Conservation (phyloP, 2,888 invertebrate genomes). For the Caenorhabditis sulstoni region DNA sequence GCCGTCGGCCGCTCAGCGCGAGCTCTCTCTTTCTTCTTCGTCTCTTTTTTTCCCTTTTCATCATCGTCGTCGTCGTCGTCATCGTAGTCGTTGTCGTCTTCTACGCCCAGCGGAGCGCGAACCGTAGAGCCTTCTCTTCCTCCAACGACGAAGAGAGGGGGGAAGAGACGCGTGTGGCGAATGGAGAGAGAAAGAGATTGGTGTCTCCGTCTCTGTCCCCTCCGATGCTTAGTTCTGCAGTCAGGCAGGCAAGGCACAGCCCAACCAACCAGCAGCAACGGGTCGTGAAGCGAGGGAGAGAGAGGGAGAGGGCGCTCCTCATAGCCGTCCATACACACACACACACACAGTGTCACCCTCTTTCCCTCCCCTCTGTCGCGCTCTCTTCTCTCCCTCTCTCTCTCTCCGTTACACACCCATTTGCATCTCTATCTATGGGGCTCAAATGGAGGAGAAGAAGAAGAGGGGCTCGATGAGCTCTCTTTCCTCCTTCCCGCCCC, state of each 20-base stretch:
- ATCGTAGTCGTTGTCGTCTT: neutral
- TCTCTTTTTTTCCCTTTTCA: slow-evolving; percentile 1
- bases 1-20: neutral
- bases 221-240: too few relatives aligned
- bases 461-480: slow-evolving; percentile 14
- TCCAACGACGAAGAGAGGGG: slow-evolving; percentile 7
- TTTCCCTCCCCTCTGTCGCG: neutral
- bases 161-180: slow-evolving; percentile 3
- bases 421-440: slow-evolving; percentile 16
- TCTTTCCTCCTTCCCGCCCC: slow-evolving; percentile 6
- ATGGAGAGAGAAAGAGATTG: slow-evolving; percentile 12
- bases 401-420: neutral
- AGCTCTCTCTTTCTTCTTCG: slow-evolving; percentile 9
- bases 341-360: slow-evolving; percentile 11
- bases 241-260: too few relatives aligned
- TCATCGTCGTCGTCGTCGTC: slow-evolving; percentile 9
- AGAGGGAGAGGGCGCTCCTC: too few relatives aligned
- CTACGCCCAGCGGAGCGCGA: too few relatives aligned
- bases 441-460: slow-evolving; percentile 22
- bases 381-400: neutral
- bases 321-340: neutral
- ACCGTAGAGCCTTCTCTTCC: neutral
- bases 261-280: neutral
- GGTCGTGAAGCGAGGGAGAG: slow-evolving; percentile 11
- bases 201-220: slow-evolving; percentile 9